These are phyloP conservation scores for Sciurus vulgaris DNA, from an alignment of 2,797 vertebrate species.

Conservation along the genomic window DNA sequence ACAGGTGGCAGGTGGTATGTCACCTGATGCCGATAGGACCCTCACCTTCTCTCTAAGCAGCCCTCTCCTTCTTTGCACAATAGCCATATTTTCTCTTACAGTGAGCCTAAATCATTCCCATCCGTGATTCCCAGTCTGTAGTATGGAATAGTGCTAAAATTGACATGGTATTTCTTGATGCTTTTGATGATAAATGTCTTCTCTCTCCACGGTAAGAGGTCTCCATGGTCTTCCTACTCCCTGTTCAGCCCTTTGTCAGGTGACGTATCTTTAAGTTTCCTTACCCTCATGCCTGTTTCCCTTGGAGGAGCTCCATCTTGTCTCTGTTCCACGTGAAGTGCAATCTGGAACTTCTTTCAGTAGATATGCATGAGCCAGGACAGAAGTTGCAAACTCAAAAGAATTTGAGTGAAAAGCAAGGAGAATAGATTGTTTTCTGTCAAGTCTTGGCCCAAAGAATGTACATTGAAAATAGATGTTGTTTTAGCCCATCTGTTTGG, in stretches of 20 bases:
- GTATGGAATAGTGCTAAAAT: neutral
- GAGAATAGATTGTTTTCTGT: neutral
- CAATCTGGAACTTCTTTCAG: neutral
- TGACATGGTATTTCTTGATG: rapidly evolving
- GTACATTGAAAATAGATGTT: neutral
- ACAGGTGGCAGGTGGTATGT: neutral
- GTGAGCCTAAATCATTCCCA: neutral
- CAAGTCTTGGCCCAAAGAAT: neutral
- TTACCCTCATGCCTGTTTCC: neutral
- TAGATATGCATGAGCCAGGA: neutral
- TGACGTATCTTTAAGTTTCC: too few species aligned
- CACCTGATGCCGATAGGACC: neutral
- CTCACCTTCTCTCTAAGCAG: neutral
- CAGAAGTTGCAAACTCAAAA: neutral
- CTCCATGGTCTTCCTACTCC: neutral
- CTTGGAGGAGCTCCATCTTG: neutral
- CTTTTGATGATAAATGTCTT: neutral
- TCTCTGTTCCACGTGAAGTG: neutral
- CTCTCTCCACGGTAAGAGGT: neutral
- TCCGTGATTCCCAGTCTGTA: neutral
- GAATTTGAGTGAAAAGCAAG: neutral
- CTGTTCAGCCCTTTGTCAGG: neutral
- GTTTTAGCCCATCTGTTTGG: neutral
- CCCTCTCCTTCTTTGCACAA: neutral
- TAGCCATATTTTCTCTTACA: neutral